These are phyloP conservation scores for Apostichopus parvimensis DNA, from an alignment of 35 echinoderm and acorn worm genomes.

Conservation along the genomic window DNA sequence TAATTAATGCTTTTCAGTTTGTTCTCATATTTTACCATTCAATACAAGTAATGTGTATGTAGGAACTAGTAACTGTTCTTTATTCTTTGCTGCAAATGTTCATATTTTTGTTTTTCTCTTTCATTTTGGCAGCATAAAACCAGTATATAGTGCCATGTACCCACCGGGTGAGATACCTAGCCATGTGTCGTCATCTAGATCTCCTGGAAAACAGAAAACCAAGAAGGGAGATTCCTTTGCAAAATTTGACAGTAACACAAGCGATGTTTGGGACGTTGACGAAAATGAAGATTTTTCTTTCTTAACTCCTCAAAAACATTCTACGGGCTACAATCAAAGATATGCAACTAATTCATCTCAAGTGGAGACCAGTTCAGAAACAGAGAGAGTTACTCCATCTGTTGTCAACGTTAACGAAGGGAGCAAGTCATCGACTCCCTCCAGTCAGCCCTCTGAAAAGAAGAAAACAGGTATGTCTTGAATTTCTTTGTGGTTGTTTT, in stretches of 20 bases:
- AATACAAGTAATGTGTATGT: neutral
- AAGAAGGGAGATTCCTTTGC: conserved; percentile 86
- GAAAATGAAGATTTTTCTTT: conserved; percentile 68
- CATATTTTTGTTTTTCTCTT: neutral
- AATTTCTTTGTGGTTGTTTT: neutral
- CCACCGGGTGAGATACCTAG: conserved; percentile 63
- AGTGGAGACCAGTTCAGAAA: neutral
- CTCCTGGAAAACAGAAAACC: conserved; percentile 61
- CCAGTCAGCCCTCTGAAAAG: neutral
- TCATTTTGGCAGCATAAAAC: conserved; percentile 73
- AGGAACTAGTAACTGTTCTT: neutral
- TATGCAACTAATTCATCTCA: conserved; percentile 7
- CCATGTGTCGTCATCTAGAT: conserved; percentile 36
- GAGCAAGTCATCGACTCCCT: neutral
- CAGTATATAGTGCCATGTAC: conserved; percentile 72
- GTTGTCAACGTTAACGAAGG: neutral
- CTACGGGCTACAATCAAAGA: neutral
- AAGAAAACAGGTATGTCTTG: conserved; percentile 8
- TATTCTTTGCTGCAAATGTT: neutral
- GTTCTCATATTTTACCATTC: neutral
- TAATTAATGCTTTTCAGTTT: too few species aligned
- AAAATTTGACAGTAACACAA: conserved; percentile 83
- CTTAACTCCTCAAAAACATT: conserved; percentile 26
- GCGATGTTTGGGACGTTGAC: conserved; percentile 83
- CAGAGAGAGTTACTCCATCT: conserved; percentile 10